Conservation (phyloP, 2,797 vertebrate species). For the Manis pentadactyla region DNA sequence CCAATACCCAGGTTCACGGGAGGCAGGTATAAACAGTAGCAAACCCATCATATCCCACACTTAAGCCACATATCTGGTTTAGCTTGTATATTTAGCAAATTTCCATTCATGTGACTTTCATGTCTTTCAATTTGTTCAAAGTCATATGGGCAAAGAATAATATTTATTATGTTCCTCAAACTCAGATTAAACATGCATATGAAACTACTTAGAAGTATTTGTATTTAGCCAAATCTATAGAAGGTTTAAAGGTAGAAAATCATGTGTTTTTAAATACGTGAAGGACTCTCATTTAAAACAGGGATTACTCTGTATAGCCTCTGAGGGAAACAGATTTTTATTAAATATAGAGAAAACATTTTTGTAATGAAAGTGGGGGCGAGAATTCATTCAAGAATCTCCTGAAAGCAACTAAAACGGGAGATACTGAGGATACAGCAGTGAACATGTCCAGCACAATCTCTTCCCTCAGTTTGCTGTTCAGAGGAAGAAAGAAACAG, state of each 20-base stretch:
- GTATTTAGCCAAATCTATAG: not conserved
- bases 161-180: not conserved
- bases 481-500: not conserved
- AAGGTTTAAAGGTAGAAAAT: not conserved
- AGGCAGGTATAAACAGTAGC: not conserved
- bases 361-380: not conserved
- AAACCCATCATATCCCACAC: not conserved
- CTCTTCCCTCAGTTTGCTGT: not conserved
- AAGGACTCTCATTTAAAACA: not conserved
- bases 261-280: not conserved
- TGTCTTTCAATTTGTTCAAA: not conserved
- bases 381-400: not conserved
- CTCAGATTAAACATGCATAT: not conserved
- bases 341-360: not conserved
- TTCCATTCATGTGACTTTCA: not conserved
- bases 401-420: not conserved
- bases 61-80: not conserved
- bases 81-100: not conserved
- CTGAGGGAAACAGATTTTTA: not conserved
- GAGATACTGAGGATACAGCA: not conserved
- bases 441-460: not conserved
- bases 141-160: not conserved
- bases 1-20: not conserved
- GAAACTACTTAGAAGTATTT: not conserved
- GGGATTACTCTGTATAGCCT: not conserved